Conservation (phyloP, 2,797 vertebrate species). For the Phylloscopus collybita region DNA sequence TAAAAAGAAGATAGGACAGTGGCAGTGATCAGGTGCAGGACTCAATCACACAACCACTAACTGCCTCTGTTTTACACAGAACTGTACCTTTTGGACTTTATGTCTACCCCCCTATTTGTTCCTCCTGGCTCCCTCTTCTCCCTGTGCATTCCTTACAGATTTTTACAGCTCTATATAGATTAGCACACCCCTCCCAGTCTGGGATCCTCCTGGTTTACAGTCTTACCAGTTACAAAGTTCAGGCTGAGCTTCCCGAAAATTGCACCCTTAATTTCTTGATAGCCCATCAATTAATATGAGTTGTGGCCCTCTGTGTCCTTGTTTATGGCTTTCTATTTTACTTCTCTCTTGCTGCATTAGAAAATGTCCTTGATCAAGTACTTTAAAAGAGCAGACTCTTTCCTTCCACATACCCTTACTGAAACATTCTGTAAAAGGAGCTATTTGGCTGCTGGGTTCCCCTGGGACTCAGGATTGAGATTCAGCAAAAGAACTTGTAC, state of each 20-base stretch:
- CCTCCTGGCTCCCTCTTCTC: background rate
- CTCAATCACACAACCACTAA: background rate
- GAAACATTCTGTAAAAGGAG: background rate
- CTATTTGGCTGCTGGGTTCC: background rate
- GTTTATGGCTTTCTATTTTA: background rate
- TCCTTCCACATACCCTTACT: background rate
- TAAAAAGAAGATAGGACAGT: background rate
- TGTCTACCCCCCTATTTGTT: fast-evolving
- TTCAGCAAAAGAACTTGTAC: background rate
- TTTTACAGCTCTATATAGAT: background rate
- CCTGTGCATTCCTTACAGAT: background rate
- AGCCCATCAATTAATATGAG: background rate
- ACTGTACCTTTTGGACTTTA: background rate
- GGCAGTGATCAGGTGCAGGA: background rate
- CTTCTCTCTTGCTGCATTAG: background rate
- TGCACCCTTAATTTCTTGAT: background rate
- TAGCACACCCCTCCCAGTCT: background rate
- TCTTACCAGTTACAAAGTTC: background rate
- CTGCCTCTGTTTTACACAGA: background rate
- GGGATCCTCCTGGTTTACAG: background rate
- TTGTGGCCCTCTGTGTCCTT: background rate
- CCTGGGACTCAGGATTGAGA: background rate
- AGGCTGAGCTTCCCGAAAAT: background rate
- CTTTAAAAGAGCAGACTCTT: background rate
- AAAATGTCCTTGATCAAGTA: background rate